phyloP scores from a whole-genome alignment of 2,888 invertebrate genomes.

The Cylindroiulus punctatus region DNA sequence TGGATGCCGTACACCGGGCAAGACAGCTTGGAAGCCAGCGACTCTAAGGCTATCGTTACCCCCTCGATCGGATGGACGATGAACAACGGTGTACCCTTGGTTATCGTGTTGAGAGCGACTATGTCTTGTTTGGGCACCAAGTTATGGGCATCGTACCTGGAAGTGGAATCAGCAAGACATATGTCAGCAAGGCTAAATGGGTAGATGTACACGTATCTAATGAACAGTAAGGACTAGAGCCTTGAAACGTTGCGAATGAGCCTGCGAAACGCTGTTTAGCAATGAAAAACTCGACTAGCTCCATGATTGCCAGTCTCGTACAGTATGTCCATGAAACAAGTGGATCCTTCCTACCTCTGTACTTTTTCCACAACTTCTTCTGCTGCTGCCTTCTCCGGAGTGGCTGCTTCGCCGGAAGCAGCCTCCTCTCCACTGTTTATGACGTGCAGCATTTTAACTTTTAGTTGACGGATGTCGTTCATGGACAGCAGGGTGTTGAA shows the following conservation, averaged over 20 bases:
- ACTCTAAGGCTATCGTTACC: slow-evolving; percentile 76
- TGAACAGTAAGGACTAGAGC: no score
- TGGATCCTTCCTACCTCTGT: no score
- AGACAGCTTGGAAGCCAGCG: slow-evolving; percentile 77
- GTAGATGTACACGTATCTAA: no score
- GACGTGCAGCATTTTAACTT: slow-evolving; percentile 78
- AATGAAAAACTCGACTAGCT: no score
- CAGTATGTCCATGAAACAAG: no score
- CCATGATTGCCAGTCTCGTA: no score
- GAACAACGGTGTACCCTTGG: slow-evolving; percentile 66
- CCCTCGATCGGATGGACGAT: slow-evolving; percentile 90
- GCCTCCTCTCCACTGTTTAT: slow-evolving; percentile 62
- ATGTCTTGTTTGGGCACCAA: slow-evolving; percentile 65
- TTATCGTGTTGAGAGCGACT: slow-evolving; percentile 71
- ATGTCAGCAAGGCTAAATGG: not conserved
- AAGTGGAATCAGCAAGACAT: not conserved
- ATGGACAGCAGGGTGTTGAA: slow-evolving; percentile 90
- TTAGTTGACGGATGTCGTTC: slow-evolving; percentile 87
- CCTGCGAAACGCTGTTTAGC: no score
- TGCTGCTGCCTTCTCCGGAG: slow-evolving; percentile 60
- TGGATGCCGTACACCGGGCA: slow-evolving; percentile 89
- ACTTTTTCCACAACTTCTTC: slow-evolving; percentile 59
- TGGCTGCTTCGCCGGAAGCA: slow-evolving; percentile 57
- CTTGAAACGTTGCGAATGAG: no score
- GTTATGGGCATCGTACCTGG: slow-evolving; percentile 56